Conservation (phyloP, 2,113 vertebrate species). For the Serilophus lunatus region DNA sequence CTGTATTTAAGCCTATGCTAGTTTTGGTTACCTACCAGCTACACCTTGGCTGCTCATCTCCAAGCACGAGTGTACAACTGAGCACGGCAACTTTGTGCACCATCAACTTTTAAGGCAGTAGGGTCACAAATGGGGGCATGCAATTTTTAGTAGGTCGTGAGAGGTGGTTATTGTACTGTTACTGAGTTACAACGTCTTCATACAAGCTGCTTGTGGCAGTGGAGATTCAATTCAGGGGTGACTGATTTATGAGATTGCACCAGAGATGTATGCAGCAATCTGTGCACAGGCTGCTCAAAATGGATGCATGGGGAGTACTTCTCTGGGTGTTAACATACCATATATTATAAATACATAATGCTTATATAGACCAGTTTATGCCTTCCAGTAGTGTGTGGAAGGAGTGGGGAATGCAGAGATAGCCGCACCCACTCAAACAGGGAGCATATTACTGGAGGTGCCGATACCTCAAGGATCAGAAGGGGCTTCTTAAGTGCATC, state of each 20-base stretch:
- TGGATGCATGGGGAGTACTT: constrained; percentile 41
- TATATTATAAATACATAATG: constrained; percentile 38
- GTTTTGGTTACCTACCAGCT: background rate
- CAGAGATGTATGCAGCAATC: constrained; percentile 40
- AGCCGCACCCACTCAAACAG: background rate
- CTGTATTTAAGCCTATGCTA: background rate
- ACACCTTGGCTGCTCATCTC: background rate
- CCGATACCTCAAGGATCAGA: background rate
- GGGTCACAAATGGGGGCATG: background rate
- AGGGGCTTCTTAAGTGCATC: constrained; percentile 23
- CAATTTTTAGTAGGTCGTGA: constrained; percentile 50
- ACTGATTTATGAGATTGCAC: constrained; percentile 35
- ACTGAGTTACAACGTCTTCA: constrained; percentile 45
- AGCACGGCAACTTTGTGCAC: background rate
- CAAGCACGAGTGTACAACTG: background rate
- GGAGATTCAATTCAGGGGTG: constrained; percentile 42
- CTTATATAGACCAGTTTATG: constrained; percentile 13
- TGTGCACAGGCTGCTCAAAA: constrained; percentile 16
- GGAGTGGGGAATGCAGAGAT: background rate
- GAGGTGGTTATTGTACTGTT: constrained; percentile 26
- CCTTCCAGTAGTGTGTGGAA: background rate
- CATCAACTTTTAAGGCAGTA: background rate
- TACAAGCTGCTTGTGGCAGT: constrained; percentile 33
- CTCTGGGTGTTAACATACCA: background rate
- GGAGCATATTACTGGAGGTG: background rate